Percentiles rank a stretch among this genome's conserved stretches.
These are phyloP conservation scores for Eupithecia dodoneata DNA, from an alignment of 2,888 invertebrate species.

Conservation along the genomic window DNA sequence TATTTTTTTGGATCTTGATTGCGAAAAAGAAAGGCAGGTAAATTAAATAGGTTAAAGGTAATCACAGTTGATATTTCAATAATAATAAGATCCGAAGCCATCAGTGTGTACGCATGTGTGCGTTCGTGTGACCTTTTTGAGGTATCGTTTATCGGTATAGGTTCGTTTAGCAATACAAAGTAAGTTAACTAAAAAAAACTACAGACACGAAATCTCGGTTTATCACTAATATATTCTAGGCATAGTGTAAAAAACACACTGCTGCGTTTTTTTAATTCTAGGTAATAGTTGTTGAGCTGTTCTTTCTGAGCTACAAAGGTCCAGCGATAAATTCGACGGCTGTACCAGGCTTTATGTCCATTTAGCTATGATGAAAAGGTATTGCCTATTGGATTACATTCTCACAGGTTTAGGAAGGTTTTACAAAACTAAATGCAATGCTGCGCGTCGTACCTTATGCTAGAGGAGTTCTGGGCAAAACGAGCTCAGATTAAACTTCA, in stretches of 20 bases:
- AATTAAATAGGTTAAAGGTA: neutral
- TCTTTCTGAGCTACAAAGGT: conserved; percentile 10
- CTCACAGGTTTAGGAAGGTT: conserved; percentile 31
- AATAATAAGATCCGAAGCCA: too few relatives aligned
- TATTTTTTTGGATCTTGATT: too few relatives aligned
- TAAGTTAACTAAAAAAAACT: neutral
- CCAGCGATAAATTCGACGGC: conserved; percentile 30
- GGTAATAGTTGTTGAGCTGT: conserved; percentile 9
- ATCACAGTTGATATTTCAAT: too few relatives aligned
- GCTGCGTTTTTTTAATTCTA: neutral
- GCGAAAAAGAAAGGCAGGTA: neutral
- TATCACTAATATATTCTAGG: too few relatives aligned
- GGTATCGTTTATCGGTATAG: too few relatives aligned
- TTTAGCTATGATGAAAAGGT: conserved; percentile 54
- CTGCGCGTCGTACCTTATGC: neutral
- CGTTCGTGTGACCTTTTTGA: too few relatives aligned
- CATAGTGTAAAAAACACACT: too few relatives aligned
- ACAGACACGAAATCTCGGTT: neutral
- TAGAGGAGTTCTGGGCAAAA: neutral
- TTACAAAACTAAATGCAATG: neutral
- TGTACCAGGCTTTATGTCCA: conserved; percentile 46
- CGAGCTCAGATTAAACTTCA: neutral
- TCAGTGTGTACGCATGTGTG: too few relatives aligned
- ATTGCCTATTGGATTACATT: conserved; percentile 46
- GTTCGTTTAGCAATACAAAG: too few relatives aligned